These are phyloP conservation scores for Pangasius krempfi DNA, from an alignment of 2,797 vertebrate genomes.

Conservation along the genomic window DNA sequence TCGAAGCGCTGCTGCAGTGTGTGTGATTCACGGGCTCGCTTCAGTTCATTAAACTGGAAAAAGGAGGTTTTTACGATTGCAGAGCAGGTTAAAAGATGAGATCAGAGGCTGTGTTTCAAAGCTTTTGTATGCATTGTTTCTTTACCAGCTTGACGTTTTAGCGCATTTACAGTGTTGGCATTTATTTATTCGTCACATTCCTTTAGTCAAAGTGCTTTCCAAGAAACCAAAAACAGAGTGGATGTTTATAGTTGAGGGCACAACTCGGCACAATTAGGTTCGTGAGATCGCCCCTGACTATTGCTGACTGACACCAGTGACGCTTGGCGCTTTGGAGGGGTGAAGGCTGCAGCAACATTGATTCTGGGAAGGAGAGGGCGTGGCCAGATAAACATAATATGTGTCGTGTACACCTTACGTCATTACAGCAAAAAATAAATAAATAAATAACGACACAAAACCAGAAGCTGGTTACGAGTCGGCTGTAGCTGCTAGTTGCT, in stretches of 20 bases:
- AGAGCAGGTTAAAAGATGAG: not conserved
- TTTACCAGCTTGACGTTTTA: not conserved
- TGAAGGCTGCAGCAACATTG: not conserved
- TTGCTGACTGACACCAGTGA: not conserved
- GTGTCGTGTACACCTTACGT: not conserved
- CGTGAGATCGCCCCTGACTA: not conserved
- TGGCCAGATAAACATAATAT: not conserved
- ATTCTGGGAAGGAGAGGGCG: not conserved
- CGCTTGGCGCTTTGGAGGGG: not conserved
- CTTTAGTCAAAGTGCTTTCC: not conserved
- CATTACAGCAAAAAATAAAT: not conserved
- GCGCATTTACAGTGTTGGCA: too few species aligned
- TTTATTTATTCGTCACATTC: too few species aligned
- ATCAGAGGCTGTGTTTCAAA: not conserved
- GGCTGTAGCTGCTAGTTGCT: too few species aligned
- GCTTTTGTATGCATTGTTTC: not conserved
- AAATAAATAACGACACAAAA: not conserved
- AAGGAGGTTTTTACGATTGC: slow-evolving; percentile 5
- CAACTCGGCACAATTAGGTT: not conserved
- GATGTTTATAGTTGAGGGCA: not conserved
- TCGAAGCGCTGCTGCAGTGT: not conserved
- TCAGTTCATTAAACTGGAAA: slow-evolving; percentile 35
- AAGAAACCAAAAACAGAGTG: not conserved
- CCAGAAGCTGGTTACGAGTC: not conserved
- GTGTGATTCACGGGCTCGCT: not conserved